These are phyloP conservation scores for Oreamnos americanus DNA, from an alignment of 2,113 vertebrate species.

Conservation along the genomic window DNA sequence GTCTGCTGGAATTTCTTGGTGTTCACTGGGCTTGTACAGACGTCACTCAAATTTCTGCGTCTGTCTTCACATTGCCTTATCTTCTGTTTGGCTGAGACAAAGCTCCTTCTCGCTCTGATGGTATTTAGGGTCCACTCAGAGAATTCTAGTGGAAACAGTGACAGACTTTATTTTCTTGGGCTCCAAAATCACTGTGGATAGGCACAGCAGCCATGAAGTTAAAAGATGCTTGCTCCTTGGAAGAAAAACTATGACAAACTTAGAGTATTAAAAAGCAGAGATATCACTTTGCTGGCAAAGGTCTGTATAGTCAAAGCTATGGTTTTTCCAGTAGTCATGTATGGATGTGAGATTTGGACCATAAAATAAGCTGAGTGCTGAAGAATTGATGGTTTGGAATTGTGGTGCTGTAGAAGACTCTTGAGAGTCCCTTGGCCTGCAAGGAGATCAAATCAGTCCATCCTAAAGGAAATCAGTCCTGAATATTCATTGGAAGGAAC, in stretches of 20 bases:
- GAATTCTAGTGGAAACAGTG: background rate
- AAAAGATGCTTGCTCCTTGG: background rate
- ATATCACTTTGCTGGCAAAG: background rate
- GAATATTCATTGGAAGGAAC: background rate
- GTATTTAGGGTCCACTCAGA: background rate
- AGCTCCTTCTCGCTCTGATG: background rate
- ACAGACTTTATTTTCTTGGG: background rate
- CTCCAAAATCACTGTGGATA: background rate
- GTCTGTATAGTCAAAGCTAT: background rate
- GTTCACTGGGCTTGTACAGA: background rate
- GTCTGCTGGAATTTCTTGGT: background rate
- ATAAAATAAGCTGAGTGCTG: background rate
- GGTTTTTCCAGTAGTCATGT: background rate
- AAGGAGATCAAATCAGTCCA: background rate
- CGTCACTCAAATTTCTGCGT: background rate
- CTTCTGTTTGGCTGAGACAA: background rate
- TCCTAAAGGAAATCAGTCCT: background rate
- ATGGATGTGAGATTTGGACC: background rate
- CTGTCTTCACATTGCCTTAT: background rate
- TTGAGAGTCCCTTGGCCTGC: background rate
- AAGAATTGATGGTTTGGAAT: background rate
- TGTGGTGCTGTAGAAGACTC: background rate
- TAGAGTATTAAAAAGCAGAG: background rate
- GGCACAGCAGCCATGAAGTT: background rate
- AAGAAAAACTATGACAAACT: background rate